Conservation (phyloP, 2,113 vertebrate species). For the Prochilodus magdalenae region DNA sequence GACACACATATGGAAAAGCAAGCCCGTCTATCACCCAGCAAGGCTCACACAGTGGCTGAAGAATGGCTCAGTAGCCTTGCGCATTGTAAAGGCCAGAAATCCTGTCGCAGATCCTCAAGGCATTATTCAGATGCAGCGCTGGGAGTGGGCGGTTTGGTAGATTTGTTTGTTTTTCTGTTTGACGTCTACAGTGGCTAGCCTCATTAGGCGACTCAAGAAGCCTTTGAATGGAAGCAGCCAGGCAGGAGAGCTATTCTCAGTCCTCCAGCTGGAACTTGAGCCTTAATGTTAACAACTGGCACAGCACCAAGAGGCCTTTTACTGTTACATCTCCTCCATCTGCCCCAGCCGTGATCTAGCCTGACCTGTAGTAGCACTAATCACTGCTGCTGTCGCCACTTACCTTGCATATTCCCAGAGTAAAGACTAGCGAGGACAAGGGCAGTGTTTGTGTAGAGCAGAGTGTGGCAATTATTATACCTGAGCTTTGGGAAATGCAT, state of each 20-base stretch:
- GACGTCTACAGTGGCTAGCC: slow-evolving; percentile 11
- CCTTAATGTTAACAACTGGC: slow-evolving; percentile 10
- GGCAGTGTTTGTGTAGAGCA: background rate
- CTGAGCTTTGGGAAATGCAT: background rate
- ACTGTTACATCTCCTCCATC: background rate
- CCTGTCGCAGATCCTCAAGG: background rate
- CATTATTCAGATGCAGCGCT: slow-evolving; percentile 20
- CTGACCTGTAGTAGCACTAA: background rate
- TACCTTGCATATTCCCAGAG: slow-evolving; percentile 3
- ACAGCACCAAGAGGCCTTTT: background rate
- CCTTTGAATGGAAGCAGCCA: slow-evolving; percentile 26
- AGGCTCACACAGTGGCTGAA: slow-evolving; percentile 13
- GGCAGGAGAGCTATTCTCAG: slow-evolving; percentile 25
- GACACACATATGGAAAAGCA: background rate
- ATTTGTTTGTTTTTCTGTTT: slow-evolving; percentile 29
- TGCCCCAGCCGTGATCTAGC: background rate
- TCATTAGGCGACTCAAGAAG: slow-evolving; percentile 37
- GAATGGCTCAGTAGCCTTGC: slow-evolving; percentile 23
- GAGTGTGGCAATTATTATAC: background rate
- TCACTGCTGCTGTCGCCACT: background rate
- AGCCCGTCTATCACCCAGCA: background rate
- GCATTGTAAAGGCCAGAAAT: slow-evolving; percentile 29
- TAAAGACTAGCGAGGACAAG: background rate
- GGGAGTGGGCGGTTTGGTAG: background rate
- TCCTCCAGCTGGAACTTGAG: slow-evolving; percentile 20